Conservation (phyloP, 2,113 vertebrate species). For the Arizona elegans region DNA sequence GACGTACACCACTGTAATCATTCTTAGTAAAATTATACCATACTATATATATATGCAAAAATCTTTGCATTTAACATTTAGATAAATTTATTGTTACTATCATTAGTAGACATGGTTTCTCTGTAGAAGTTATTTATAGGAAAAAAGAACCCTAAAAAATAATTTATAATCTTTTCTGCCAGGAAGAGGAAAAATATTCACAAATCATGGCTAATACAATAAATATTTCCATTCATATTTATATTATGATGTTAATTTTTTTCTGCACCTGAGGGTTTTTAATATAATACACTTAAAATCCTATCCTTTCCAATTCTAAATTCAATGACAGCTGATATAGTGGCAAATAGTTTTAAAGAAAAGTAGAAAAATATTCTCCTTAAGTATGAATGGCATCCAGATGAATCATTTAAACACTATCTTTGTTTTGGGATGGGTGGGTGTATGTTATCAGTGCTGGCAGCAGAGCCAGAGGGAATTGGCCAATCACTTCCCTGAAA, state of each 20-base stretch:
- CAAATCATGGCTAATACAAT: background rate
- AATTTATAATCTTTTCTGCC: background rate
- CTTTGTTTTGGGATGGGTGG: no score
- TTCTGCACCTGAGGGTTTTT: background rate
- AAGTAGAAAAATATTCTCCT: background rate
- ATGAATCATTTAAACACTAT: background rate
- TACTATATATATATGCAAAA: background rate
- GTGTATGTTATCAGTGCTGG: background rate
- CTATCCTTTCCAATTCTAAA: background rate
- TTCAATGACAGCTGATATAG: background rate
- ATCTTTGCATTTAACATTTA: background rate
- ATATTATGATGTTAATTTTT: background rate
- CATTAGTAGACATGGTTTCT: background rate
- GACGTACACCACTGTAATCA: background rate
- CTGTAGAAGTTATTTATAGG: background rate
- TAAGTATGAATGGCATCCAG: background rate
- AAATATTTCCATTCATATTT: background rate
- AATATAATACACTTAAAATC: background rate
- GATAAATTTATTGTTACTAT: background rate
- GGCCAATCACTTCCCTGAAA: background rate
- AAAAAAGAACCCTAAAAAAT: background rate
- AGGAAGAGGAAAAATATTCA: background rate
- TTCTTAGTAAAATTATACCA: background rate
- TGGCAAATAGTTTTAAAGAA: background rate
- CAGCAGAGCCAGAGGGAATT: background rate